A percentile compares a stretch with the other conserved stretches of the same genome.
Evolutionary conservation across 2,797 vertebrate genomes (phyloP).

Genomic region (Chelidonichthys spinosus): DNA sequence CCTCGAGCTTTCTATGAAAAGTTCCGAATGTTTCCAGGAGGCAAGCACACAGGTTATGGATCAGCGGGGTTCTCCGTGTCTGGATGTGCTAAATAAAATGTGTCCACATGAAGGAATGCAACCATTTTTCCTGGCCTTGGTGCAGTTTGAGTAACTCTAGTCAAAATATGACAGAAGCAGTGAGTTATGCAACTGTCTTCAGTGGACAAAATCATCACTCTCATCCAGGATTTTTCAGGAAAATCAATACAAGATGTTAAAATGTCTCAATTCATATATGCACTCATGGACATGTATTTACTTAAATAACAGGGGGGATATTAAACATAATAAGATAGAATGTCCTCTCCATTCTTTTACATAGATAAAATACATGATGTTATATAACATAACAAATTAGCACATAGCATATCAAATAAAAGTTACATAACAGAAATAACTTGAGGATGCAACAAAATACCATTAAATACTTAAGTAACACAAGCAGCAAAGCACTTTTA

Average conservation of each 20-base stretch:
- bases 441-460: background rate
- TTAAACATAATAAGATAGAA: background rate
- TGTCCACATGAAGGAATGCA: conserved; percentile 43
- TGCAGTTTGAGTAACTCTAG: conserved; percentile 38
- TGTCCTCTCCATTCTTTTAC: background rate
- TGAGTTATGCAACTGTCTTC: conserved; percentile 27
- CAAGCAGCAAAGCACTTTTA: background rate
- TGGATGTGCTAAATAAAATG: conserved; percentile 50
- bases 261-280: background rate
- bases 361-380: background rate
- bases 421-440: conserved; percentile 11
- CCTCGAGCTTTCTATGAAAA: conserved; percentile 53
- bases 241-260: background rate
- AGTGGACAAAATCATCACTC: conserved; percentile 16
- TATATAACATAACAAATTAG: conserved; percentile 14
- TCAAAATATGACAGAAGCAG: conserved; percentile 30
- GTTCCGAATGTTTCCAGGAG: conserved; percentile 44
- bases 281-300: background rate
- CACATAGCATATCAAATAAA: background rate
- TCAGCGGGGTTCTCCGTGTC: conserved; percentile 47
- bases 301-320: background rate
- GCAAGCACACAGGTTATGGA: conserved; percentile 24
- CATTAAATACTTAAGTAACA: background rate
- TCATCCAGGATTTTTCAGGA: background rate
- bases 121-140: conserved; percentile 40